Base-by-base conservation (phyloP, 2,797 vertebrate genomes). In the Pseudochaenichthys georgianus region DNA sequence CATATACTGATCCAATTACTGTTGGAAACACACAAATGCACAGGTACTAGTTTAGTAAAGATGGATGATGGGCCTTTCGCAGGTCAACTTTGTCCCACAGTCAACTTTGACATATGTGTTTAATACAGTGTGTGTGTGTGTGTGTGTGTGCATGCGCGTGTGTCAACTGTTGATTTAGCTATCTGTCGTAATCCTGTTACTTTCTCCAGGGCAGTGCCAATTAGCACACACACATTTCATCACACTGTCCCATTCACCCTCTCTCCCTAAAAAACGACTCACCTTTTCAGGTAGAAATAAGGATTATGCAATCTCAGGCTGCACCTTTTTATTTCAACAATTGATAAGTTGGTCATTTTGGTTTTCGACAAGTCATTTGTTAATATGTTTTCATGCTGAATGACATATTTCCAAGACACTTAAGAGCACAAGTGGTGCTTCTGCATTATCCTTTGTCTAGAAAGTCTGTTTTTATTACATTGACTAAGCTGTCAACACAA, bases 121-220 rank as follows among this genome's bases (percentile, higher is more conserved):
- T 62, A 1, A 15, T 23, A 62, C 46, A 54, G n/a, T n/a, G n/a
- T n/a, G n/a, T n/a, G n/a, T n/a, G n/a, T n/a, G 7, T 77, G 63
- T 75, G 60, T 48, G 48, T 82, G 76, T 83, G 62, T 48, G 43
- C 71, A 53, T 67, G 67, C 71, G 54, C 82, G 81, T 84, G 79
- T 78, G 70, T 85, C 87, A 90, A 88, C 87, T 94, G 92, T 94
- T 93, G 89, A 88, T 65, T 88, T 91, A 91, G 85, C 92, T 88
- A 87, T 90, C 91, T 93, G 83, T 75, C 54, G 55, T 89, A 86
- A 81, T 87, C 77, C 85, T 88, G 92, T 80, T 90, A 92, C 90
- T 92, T 93, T 93, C 83, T 90, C 72, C 89, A 88, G 43, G 52
- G 77, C 64, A 3, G 21, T 89, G 93, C 88, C 91, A 92, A 89